A percentile compares a stretch with the other conserved stretches of the same genome.
These are phyloP conservation scores for Neomorphus geoffroyi DNA, from an alignment of 2,797 vertebrate genomes.

Conservation along the genomic window DNA sequence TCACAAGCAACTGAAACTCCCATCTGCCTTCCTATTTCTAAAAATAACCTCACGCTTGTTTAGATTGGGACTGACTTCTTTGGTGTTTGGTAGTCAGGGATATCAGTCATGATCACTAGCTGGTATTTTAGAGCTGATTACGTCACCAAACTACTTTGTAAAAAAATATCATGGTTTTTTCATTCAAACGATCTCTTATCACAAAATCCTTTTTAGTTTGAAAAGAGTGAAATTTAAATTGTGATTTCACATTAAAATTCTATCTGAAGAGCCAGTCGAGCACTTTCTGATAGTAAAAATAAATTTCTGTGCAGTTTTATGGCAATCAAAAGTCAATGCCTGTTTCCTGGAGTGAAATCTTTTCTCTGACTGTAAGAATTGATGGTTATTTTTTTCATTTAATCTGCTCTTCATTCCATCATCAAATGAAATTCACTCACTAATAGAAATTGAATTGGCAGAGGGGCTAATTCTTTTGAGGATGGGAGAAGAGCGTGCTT, in stretches of 20 bases:
- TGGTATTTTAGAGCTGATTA: slow-evolving; percentile 26
- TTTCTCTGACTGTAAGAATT: background rate
- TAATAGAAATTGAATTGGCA: background rate
- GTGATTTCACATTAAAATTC: slow-evolving; percentile 24
- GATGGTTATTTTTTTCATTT: background rate
- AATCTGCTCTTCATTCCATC: background rate
- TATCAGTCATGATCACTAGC: background rate
- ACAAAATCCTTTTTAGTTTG: background rate
- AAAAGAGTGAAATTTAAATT: slow-evolving; percentile 16
- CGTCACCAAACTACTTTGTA: background rate
- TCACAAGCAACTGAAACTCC: slow-evolving; percentile 17
- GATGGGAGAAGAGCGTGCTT: background rate
- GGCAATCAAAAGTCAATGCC: slow-evolving; percentile 9
- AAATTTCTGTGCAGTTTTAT: background rate
- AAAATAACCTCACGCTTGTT: slow-evolving; percentile 38
- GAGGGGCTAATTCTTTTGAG: background rate
- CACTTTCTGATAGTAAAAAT: background rate
- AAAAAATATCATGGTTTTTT: background rate
- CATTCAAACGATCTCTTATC: background rate
- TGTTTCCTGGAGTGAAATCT: background rate
- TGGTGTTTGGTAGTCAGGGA: background rate
- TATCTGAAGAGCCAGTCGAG: background rate
- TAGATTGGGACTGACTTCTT: slow-evolving; percentile 30
- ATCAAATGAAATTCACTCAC: slow-evolving; percentile 3
- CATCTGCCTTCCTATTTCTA: slow-evolving; percentile 57